phyloP scores from a whole-genome alignment of 2,113 vertebrate genomes.

The Talpa occidentalis region DNA sequence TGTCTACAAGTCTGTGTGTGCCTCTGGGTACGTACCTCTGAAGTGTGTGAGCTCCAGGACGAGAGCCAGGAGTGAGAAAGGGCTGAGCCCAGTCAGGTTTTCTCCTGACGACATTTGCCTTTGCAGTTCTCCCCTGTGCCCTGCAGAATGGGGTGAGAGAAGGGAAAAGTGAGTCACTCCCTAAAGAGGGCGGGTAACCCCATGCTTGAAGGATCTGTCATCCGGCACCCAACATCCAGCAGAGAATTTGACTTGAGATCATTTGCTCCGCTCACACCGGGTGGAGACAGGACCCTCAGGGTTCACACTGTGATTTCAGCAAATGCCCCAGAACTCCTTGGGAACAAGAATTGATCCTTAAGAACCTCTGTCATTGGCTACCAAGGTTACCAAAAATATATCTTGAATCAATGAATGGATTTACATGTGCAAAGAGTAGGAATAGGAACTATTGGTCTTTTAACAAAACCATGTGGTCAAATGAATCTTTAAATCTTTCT shows the following conservation, averaged over 20 bases:
- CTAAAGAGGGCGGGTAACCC: background rate
- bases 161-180: background rate
- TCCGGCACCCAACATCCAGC: background rate
- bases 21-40: background rate
- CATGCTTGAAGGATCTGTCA: background rate
- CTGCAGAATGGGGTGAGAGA: background rate
- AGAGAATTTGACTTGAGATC: background rate
- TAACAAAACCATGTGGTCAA: background rate
- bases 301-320: background rate
- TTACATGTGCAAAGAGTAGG: background rate
- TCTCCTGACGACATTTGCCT: background rate
- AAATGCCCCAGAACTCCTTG: background rate
- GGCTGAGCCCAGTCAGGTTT: background rate
- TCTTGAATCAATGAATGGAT: background rate
- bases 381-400: background rate
- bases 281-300: background rate
- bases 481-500: background rate
- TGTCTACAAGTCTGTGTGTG: background rate
- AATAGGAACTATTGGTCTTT: background rate
- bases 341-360: background rate
- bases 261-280: background rate
- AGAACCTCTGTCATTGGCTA: background rate
- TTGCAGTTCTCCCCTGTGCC: background rate
- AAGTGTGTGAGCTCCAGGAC: background rate
- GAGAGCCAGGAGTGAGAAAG: background rate